Evolutionary conservation across 2,113 vertebrate genomes (phyloP), one percentile per base, ranked within the genome.

Genomic region (Setophaga coronata): DNA sequence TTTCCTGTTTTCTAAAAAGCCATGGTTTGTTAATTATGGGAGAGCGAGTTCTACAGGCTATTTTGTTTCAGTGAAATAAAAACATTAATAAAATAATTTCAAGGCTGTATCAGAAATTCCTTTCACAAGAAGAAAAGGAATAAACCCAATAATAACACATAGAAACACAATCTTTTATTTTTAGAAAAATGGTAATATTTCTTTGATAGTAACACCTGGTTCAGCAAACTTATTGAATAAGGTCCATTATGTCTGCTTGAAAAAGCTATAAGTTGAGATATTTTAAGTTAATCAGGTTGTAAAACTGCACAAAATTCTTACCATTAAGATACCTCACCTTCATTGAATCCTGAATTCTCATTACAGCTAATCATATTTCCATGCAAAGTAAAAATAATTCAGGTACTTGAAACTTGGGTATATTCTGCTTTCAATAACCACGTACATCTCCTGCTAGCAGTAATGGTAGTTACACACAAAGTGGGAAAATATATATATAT

Each of bases 161-260:
- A 43, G 78, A 89, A 95, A 61, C 3, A 13, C 40, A 67, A 66
- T 60, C 6, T 71, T 89, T 92, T 94, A 40, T 89, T 93, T 96
- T 94, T 86, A 92, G 67, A 90, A 89, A 54, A 89, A 93, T 16
- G 28, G 65, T 47, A 77, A 95, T 97, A 86, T 94, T 96, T 96
- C 71, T 91, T 58, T 43, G 14, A 40, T 92, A 74, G 70, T 82
- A 96, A 88, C 78, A 94, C 71, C 43, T 95, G 92, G 93, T 97
- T 97, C 97, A 96, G 89, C 95, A 95, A 96, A 92, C 50, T 95
- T 95, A 96, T 95, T 96, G 89, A 97, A 96, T 95, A 95, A 96
- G 64, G 89, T 93, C 91, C 80, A 93, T 95, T 97, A 90, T 92
- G 71, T 58, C 89, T 95, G 71, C 86, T 93, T 95, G 83, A 62